Conservation (phyloP, 1,140 invertebrate species). For the Lepidurus couesii region DNA sequence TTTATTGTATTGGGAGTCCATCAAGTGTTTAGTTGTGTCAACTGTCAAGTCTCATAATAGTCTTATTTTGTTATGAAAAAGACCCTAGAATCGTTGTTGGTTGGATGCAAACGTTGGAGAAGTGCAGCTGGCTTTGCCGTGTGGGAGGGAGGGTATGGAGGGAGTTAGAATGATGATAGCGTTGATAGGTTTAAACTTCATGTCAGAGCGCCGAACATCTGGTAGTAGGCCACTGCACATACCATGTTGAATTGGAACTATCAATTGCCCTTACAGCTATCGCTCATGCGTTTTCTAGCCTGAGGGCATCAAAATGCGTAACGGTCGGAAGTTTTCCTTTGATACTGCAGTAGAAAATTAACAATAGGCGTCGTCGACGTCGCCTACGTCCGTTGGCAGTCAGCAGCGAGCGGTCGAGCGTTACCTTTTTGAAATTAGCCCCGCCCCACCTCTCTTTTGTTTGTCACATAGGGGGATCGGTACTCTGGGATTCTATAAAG, state of each 20-base stretch:
- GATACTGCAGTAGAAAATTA: neutral
- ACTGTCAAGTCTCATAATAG: too few species aligned
- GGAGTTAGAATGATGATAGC: neutral
- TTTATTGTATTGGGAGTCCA: too few species aligned
- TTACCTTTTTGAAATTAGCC: neutral
- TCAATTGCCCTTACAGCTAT: neutral
- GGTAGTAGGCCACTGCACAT: neutral
- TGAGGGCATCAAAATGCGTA: neutral
- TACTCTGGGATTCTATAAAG: neutral
- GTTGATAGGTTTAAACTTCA: constrained; percentile 1
- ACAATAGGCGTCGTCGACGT: constrained; percentile 12
- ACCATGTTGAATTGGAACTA: too few species aligned
- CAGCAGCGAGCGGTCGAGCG: neutral
- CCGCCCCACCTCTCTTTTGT: neutral
- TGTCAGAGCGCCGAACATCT: neutral
- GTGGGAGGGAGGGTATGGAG: neutral
- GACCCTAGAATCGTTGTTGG: neutral
- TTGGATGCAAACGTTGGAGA: neutral
- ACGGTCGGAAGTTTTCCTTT: neutral
- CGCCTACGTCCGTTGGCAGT: constrained; percentile 11
- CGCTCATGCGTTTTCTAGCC: neutral
- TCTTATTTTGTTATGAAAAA: too few species aligned
- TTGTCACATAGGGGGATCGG: neutral
- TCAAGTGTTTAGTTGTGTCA: too few species aligned
- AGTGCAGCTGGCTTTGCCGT: neutral